Conservation (phyloP, 2,888 invertebrate genomes). For the Lithophane socia region DNA sequence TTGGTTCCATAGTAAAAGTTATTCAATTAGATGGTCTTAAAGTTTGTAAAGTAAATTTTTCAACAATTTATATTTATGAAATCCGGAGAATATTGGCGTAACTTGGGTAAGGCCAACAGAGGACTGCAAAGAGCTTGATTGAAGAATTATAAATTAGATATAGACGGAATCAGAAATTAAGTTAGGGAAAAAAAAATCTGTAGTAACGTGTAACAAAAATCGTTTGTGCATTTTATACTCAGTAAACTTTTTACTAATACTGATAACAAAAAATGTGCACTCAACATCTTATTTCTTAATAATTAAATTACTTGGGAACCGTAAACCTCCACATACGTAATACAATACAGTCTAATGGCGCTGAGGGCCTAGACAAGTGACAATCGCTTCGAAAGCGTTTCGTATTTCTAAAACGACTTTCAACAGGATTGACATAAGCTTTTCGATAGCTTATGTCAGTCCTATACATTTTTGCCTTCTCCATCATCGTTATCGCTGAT, state of each 20-base stretch:
- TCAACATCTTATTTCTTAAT: conserved; percentile 6
- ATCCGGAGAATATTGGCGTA: neutral
- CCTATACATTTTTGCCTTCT: too few relatives aligned
- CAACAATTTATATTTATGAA: neutral
- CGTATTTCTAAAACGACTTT: too few relatives aligned
- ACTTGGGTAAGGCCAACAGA: neutral
- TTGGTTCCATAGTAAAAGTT: too few relatives aligned
- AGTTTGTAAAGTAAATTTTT: too few relatives aligned
- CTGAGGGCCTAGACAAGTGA: too few relatives aligned
- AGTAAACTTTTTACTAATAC: conserved; percentile 5
- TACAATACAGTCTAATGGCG: too few relatives aligned
- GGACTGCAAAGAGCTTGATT: neutral
- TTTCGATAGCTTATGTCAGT: too few relatives aligned
- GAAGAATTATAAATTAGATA: neutral
- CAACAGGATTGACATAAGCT: too few relatives aligned
- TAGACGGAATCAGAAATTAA: neutral
- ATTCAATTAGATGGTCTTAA: too few relatives aligned
- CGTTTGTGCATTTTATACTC: neutral
- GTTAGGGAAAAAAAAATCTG: neutral
- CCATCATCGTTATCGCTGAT: too few relatives aligned
- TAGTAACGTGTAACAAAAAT: neutral
- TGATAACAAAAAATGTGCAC: conserved; percentile 8
- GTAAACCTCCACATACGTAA: too few relatives aligned
- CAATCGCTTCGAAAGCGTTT: too few relatives aligned
- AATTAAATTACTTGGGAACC: conserved; percentile 2